These are phyloP conservation scores for Pammene fasciana DNA, from an alignment of 2,888 invertebrate genomes.

Conservation along the genomic window DNA sequence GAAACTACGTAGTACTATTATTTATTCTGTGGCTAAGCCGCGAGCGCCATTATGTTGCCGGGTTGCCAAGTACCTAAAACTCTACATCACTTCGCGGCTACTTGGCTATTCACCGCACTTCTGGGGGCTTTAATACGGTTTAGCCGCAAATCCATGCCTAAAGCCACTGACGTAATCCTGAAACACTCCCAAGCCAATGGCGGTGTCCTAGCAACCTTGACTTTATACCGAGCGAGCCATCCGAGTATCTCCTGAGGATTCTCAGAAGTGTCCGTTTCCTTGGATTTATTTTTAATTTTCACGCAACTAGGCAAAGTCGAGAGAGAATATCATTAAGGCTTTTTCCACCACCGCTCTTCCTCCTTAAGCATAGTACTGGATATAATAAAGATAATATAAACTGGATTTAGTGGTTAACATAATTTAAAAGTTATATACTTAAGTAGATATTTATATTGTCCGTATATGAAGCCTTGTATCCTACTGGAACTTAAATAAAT, in stretches of 20 bases:
- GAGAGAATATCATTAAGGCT: no score
- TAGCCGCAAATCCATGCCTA: constrained; percentile 32
- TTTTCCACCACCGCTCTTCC: no score
- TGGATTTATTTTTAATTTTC: neutral
- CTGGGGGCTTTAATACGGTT: constrained; percentile 30
- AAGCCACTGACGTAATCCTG: constrained; percentile 28
- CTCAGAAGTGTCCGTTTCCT: neutral
- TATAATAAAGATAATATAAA: no score
- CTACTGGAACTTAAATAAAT: no score
- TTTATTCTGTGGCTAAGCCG: no score
- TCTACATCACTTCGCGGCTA: constrained; percentile 4
- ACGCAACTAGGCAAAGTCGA: neutral
- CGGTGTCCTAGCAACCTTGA: constrained; percentile 1
- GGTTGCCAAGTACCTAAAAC: neutral
- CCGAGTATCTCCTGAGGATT: neutral
- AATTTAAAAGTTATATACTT: no score
- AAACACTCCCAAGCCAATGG: constrained; percentile 17
- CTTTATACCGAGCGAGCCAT: neutral
- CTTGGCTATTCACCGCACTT: constrained; percentile 28
- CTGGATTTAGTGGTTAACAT: no score
- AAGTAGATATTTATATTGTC: no score
- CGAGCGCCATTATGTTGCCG: no score
- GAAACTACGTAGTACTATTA: no score
- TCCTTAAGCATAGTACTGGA: no score
- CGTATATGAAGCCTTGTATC: no score